Conservation (phyloP, 1,140 invertebrate species). For the Drosophila dunni region DNA sequence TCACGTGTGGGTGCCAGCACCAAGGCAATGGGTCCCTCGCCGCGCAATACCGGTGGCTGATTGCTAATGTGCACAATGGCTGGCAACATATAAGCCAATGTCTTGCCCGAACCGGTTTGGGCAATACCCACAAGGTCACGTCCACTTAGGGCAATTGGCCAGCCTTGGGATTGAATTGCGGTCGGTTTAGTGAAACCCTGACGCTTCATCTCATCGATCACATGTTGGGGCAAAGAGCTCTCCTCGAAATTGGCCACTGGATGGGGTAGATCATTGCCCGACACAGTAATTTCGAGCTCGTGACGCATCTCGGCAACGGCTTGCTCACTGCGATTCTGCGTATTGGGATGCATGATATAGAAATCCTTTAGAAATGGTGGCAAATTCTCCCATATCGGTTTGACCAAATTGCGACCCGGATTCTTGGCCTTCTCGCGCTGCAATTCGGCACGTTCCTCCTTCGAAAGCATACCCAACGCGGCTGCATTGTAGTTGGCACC, state of each 20-base stretch:
- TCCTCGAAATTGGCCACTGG: conserved; percentile 96
- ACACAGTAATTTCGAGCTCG: conserved; percentile 94
- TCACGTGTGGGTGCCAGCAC: conserved; percentile 98
- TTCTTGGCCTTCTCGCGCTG: conserved; percentile 88
- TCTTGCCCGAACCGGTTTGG: conserved; percentile 97
- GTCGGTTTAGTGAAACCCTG: conserved; percentile 94
- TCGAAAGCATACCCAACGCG: conserved; percentile 74
- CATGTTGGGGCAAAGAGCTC: conserved; percentile 93
- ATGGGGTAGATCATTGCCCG: conserved; percentile 92
- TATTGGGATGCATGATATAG: conserved; percentile 93
- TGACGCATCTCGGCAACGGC: conserved; percentile 91
- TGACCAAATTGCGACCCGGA: conserved; percentile 91
- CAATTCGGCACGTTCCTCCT: conserved; percentile 86
- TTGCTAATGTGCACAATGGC: conserved; percentile 91
- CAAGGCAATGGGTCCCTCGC: conserved; percentile 96
- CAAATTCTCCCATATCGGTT: conserved; percentile 94
- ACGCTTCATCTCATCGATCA: conserved; percentile 92
- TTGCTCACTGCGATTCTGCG: conserved; percentile 88
- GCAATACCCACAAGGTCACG: conserved; percentile 97
- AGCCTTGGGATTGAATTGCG: conserved; percentile 94
- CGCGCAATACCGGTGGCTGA: conserved; percentile 89
- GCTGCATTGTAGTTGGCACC: conserved; percentile 74
- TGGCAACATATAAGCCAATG: conserved; percentile 93
- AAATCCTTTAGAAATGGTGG: conserved; percentile 96
- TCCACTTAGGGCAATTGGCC: conserved; percentile 96